Percentiles rank a stretch among this genome's conserved stretches.
phyloP scores from a whole-genome alignment of 2,113 vertebrate species.

The Apodemus sylvaticus region DNA sequence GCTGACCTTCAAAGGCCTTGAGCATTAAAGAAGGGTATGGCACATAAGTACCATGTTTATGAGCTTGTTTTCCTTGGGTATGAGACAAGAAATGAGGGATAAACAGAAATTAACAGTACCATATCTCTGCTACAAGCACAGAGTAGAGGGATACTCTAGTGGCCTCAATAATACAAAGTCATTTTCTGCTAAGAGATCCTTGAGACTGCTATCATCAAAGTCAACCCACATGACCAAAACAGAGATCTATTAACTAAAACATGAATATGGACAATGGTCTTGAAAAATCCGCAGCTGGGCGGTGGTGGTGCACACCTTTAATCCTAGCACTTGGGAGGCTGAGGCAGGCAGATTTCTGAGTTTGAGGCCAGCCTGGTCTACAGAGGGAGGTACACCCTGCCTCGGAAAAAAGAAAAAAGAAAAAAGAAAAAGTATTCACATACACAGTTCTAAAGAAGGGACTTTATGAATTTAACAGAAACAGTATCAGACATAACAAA shows the following conservation, averaged over 20 bases:
- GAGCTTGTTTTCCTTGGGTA: neutral
- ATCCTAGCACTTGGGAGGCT: too few relatives aligned
- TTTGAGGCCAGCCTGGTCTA: too few relatives aligned
- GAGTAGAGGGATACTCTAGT: neutral
- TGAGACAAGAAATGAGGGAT: neutral
- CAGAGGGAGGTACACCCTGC: too few relatives aligned
- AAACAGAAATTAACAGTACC: neutral
- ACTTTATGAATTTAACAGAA: neutral
- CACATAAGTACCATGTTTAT: rapidly evolving
- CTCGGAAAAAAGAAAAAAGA: too few relatives aligned
- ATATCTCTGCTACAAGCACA: neutral
- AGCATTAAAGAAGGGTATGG: neutral
- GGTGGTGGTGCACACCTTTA: too few relatives aligned
- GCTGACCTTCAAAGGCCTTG: neutral
- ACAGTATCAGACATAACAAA: rapidly evolving
- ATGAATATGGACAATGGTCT: rapidly evolving
- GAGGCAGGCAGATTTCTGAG: too few relatives aligned
- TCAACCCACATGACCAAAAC: neutral
- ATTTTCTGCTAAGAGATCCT: neutral
- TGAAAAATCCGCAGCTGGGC: neutral
- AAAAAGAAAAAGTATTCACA: neutral
- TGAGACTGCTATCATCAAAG: neutral
- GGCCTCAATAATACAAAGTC: neutral
- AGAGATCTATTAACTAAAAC: neutral
- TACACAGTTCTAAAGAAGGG: neutral